Evolutionary conservation across 1,140 invertebrate genomes (phyloP), one percentile per base, ranked within the genome.

Genomic region (Cotesia typhae): DNA sequence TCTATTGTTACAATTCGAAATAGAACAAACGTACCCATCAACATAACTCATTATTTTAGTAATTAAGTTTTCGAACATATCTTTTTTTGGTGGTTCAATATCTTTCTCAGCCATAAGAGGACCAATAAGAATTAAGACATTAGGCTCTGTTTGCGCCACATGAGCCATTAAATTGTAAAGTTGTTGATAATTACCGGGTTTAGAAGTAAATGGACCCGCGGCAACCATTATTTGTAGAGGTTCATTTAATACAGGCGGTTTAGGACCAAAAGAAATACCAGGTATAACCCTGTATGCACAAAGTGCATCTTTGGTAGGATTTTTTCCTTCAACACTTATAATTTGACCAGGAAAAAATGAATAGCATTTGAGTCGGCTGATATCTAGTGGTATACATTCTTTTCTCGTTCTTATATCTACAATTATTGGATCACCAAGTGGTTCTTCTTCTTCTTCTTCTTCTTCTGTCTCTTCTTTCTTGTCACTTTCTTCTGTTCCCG

Each of bases 341-440:
- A 96, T 90, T 89, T 97, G 95, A 0, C 95, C 95, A 3, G 95
- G 93, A 81, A 95, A 96, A 9, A 97, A 81, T 0, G 93, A 92
- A 78, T 91, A 95, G 55, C 92, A 89, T 41, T 90, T 88, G 6
- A 94, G 76, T 67, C 90, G 88, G 36, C 83, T 88, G 4, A 94
- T 84, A 80, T 93, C 91, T 7, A 94, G 75, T 36, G 66, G 66
- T 55, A 67, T 67, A 35, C 66, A 67, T 36, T 7, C 82, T 36
- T 55, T 53, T 37, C 12, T 41, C 12, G 36, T 28, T 53, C 41
- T 67, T 4, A 67, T 35, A 36, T 51, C 66, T 37, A 55, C 35
- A 20, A 7, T 51, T 17, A 12, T 28, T 4, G 51, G 66, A 51
- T 47, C 51, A 4, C 66, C 51, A 53, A 67, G 2, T 36, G n/a